Base-by-base conservation (phyloP, 2,888 invertebrate species). In the Erebia aethiops region DNA sequence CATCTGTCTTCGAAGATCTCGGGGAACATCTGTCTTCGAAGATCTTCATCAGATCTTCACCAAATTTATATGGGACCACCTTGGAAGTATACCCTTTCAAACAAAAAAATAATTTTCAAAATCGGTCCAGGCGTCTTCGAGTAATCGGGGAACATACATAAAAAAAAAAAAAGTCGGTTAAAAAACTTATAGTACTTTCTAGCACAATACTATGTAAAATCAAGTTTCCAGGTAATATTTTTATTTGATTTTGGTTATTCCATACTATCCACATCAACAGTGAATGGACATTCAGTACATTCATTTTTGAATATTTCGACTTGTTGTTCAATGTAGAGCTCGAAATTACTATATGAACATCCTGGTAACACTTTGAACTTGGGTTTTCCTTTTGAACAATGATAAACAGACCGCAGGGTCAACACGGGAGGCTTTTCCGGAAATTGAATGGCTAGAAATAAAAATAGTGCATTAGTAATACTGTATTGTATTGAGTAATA, bases 391-490 rank as follows among this genome's bases (percentile, higher is more conserved):
- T 91, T 92, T 69, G 75, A 84, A 71, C 82, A 84, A 76, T 95
- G 94, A 82, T 95, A 95, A n/a, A 95, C 87, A 13, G 95, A 95
- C 72, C 92, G 85, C 5, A 95, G 78, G 3, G 84, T 89, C 51
- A 95, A 82, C 63, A 87, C 84, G 46, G 95, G 95, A 57, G 87
- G 87, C 71, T 94, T 94, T 63, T 90, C 89, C 9, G 95, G 95
- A 82, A 95, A 95, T 75, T 89, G 87, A 1, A 83, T 74, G 75
- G 88, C 92, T 92, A 64, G 66, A 75, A 65, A 46, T 35, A 35
- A 35, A 35, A 35, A 35, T 7, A 5, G 35, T 35, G 7, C 26
- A 26, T 26, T 26, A 26, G 26, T 26, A 26, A 26, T 26, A 26
- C 3, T 26, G 26, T 26, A 26, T 26, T 26, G 26, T 26, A 26